Evolutionary conservation across 2,113 vertebrate genomes (phyloP).

Genomic region (Alligator sinensis): DNA sequence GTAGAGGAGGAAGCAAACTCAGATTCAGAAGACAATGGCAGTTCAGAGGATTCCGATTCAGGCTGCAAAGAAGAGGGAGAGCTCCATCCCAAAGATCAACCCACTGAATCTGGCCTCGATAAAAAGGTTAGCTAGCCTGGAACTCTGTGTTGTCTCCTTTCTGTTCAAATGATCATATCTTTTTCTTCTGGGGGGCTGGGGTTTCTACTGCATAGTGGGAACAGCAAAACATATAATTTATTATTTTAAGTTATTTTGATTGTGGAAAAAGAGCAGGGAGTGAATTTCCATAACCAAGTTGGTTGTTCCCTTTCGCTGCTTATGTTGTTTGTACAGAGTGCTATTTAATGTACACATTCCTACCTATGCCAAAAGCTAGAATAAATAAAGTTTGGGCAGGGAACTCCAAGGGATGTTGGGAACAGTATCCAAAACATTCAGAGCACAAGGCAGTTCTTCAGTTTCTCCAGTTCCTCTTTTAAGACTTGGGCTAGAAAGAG

Average conservation of each 20-base stretch:
- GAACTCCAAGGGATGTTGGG: not conserved
- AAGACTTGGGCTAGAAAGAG: not conserved
- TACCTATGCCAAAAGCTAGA: not conserved
- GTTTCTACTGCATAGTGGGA: not conserved
- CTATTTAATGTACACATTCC: not conserved
- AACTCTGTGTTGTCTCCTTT: not conserved
- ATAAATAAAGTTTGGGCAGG: not conserved
- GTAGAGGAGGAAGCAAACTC: slow-evolving; percentile 46
- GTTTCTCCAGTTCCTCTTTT: not conserved
- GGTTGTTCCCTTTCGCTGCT: not conserved
- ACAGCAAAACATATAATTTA: not conserved
- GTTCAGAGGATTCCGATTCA: slow-evolving; percentile 62
- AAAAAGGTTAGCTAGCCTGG: slow-evolving; percentile 85
- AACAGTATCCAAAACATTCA: not conserved
- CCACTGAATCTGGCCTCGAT: slow-evolving; percentile 69
- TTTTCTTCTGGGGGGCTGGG: too few relatives aligned
- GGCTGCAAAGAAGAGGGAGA: slow-evolving; percentile 69
- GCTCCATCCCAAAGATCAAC: slow-evolving; percentile 59
- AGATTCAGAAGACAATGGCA: slow-evolving; percentile 76
- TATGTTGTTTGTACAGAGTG: not conserved
- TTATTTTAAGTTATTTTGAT: not conserved
- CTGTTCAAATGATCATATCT: not conserved
- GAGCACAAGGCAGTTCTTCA: not conserved
- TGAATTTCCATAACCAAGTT: not conserved
- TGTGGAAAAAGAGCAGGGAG: not conserved